Percentiles rank a stretch among this genome's conserved stretches.
phyloP scores from a whole-genome alignment of 2,888 invertebrate genomes.

The Papilio demoleus region DNA sequence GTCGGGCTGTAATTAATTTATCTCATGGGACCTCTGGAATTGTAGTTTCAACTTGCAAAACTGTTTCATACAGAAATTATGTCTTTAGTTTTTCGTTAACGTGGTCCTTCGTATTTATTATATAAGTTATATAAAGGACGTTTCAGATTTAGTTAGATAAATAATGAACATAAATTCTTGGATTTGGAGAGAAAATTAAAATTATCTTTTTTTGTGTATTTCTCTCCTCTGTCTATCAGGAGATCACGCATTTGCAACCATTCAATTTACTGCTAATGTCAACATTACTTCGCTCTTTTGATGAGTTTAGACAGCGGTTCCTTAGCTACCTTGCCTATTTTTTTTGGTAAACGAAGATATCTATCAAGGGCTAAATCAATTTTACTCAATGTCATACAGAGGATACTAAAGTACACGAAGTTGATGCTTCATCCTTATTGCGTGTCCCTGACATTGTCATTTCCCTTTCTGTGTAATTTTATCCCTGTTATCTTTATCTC shows the following conservation, averaged over 20 bases:
- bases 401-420: not conserved
- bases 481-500: not conserved
- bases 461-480: not conserved
- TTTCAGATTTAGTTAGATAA: not conserved
- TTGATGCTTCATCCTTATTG: not conserved
- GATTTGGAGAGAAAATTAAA: not conserved
- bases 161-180: not conserved
- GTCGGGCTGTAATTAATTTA: conserved; percentile 36
- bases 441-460: not conserved
- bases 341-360: too few relatives aligned
- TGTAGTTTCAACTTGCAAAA: conserved; percentile 28
- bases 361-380: not conserved
- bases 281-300: too few relatives aligned
- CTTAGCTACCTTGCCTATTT: too few relatives aligned
- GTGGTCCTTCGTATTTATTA: not conserved
- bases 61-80: conserved; percentile 34
- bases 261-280: too few relatives aligned
- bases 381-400: not conserved
- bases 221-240: not conserved
- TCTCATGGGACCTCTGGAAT: conserved; percentile 33
- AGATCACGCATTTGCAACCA: not conserved
- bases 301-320: too few relatives aligned
- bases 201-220: not conserved
- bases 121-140: not conserved
- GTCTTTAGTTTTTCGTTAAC: conserved; percentile 20